These are phyloP conservation scores for Neoitamus cyanurus DNA, from an alignment of 2,888 invertebrate genomes.

Conservation along the genomic window DNA sequence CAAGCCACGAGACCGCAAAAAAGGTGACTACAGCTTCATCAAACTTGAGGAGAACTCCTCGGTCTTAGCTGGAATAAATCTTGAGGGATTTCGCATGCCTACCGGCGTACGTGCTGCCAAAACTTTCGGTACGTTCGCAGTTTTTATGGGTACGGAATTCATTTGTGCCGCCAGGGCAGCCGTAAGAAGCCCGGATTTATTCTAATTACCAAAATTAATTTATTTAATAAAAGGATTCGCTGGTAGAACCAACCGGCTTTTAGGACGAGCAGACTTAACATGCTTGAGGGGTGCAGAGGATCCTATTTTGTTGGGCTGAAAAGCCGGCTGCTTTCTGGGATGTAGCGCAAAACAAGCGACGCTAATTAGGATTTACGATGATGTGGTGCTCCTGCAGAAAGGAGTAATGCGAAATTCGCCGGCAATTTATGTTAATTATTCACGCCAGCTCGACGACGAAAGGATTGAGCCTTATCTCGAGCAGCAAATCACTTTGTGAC, in stretches of 20 bases:
- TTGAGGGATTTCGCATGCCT: background rate
- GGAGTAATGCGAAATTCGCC: background rate
- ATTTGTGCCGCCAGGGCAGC: background rate
- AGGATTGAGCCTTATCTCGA: background rate
- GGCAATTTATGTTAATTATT: conserved; percentile 1
- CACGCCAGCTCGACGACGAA: background rate
- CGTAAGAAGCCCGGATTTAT: background rate
- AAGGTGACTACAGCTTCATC: background rate
- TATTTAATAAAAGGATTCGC: background rate
- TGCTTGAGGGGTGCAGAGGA: background rate
- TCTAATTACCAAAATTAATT: background rate
- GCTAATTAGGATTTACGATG: background rate
- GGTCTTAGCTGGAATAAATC: background rate
- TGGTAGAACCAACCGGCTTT: background rate
- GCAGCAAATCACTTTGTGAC: background rate
- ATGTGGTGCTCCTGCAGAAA: background rate
- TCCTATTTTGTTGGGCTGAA: background rate
- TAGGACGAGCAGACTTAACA: background rate
- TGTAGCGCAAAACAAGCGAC: background rate
- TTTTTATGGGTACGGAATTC: background rate
- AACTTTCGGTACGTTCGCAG: background rate
- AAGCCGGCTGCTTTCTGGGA: background rate
- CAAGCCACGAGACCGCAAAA: background rate
- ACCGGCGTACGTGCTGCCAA: background rate
- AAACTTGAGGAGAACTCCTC: background rate